Evolutionary conservation across 1,140 invertebrate genomes (phyloP), one percentile per base, ranked within the genome.

Genomic region (Plutomurus gul): DNA sequence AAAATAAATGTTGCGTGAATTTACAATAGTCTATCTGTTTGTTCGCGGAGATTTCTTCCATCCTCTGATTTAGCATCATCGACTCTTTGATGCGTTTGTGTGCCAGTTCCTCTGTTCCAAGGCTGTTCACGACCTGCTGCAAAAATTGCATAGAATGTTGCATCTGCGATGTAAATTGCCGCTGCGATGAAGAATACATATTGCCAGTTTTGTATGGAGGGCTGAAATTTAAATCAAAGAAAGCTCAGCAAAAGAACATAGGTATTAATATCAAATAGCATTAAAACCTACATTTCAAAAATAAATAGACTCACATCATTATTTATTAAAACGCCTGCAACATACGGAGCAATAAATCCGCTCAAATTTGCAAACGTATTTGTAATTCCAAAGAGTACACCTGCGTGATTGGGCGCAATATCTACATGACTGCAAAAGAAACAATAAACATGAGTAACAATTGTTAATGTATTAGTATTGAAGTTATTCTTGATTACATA

Each of bases 381-480:
- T 88, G 82, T 70, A 22, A 77, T n/a, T 25, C 76, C 76, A 6
- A 72, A 39, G 0, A 95, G 86, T 1, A 91, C 90, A 13, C 93
- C 93, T 3, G 92, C 91, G 85, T 92, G 93, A 84, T 93, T 93
- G 0, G 93, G 92, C 2, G 92, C 90, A 80, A 94, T 87, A 85
- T 94, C 93, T 76, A 65, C 56, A 33, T 65, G 56, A 18, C n/a
- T n/a, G 93, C 90, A 39, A 92, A 91, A n/a, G n/a, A n/a, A n/a
- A n/a, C n/a, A n/a, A n/a, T n/a, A n/a, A n/a, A n/a, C n/a, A n/a
- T n/a, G n/a, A n/a, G n/a, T n/a, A n/a, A n/a, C n/a, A n/a, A n/a
- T n/a, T n/a, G n/a, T n/a, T n/a, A n/a, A n/a, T n/a, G n/a, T n/a
- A n/a, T n/a, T n/a, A n/a, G n/a, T n/a, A n/a, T n/a, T n/a, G n/a